Evolutionary conservation across 1,140 invertebrate species (phyloP), one percentile per base, ranked within the genome.

Genomic region (Anoplophora glabripennis): DNA sequence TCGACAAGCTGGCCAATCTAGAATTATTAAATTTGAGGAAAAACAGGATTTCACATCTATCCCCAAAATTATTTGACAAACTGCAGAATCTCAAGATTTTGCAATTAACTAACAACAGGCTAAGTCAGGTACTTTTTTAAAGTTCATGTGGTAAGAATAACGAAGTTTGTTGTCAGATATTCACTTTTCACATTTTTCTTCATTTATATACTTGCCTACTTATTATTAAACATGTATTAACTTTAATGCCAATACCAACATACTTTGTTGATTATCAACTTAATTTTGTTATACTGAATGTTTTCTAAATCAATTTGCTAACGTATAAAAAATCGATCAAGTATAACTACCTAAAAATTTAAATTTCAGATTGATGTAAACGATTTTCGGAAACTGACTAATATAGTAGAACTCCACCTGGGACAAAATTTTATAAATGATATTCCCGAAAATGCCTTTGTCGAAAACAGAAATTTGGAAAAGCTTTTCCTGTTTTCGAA

Each of bases 11-110:
- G 5, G 68, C 65, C 0, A 76, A 78, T 51, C 67, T 84, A 41
- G 72, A 81, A 60, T 76, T 76, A 68, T 66, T 84, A 12, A 82
- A 82, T 68, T 69, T 84, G 34, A 73, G 79, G 3, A 77, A 78
- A 53, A 83, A 83, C 62, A 72, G 68, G 64, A 77, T 83, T 14
- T 73, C 71, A 3, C 67, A 73, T 11, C 72, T 82, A 46, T 67
- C 75, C 8, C 68, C 70, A 44, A 54, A 78, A 44, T 64, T 73
- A 0, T 80, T 83, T 53, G 72, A 76, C 58, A 72, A 73, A 47
- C 66, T 83, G 54, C 67, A 65, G 0, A 72, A 74, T 63, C 68
- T 83, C 42, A 68, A 72, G 3, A 74, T 76, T 56, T 71, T 83
- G 8, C 72, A 79, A 53, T 64, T 83, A 28, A 67, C 67, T 10